phyloP scores from a whole-genome alignment of 1,140 invertebrate genomes.

The Bombus balteatus region DNA sequence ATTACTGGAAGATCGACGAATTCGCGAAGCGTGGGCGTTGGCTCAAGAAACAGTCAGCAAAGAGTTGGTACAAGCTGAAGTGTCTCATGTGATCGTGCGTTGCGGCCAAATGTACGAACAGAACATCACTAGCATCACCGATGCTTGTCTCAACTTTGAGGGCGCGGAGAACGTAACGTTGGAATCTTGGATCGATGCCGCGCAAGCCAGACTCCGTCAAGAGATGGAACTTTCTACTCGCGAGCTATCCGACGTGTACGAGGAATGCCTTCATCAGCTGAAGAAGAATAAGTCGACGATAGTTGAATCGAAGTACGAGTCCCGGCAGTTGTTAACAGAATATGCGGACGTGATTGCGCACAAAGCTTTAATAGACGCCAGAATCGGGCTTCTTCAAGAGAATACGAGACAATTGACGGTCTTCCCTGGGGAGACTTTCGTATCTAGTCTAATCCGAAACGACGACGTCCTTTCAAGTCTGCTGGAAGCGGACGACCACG shows the following conservation, averaged over 20 bases:
- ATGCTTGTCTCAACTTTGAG: conserved; percentile 83
- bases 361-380: conserved; percentile 89
- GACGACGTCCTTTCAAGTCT: conserved; percentile 74
- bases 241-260: conserved; percentile 86
- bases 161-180: conserved; percentile 85
- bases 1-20: conserved; percentile 80
- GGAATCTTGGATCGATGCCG: conserved; percentile 87
- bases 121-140: conserved; percentile 79
- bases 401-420: conserved; percentile 46
- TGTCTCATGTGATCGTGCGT: conserved; percentile 87
- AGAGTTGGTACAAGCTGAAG: conserved; percentile 88
- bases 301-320: conserved; percentile 78
- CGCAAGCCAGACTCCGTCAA: conserved; percentile 86
- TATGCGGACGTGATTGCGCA: conserved; percentile 90
- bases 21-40: conserved; percentile 87
- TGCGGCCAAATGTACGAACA: conserved; percentile 87
- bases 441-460: conserved; percentile 77
- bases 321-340: conserved; percentile 85
- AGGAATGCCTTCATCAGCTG: conserved; percentile 83
- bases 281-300: conserved; percentile 80
- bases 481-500: conserved; percentile 63
- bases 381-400: conserved; percentile 84
- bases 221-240: conserved; percentile 88
- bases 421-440: conserved; percentile 66
- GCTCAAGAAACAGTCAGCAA: conserved; percentile 88